Base-by-base conservation (phyloP, 2,113 vertebrate genomes). In the Psilopsiagon aurifrons region DNA sequence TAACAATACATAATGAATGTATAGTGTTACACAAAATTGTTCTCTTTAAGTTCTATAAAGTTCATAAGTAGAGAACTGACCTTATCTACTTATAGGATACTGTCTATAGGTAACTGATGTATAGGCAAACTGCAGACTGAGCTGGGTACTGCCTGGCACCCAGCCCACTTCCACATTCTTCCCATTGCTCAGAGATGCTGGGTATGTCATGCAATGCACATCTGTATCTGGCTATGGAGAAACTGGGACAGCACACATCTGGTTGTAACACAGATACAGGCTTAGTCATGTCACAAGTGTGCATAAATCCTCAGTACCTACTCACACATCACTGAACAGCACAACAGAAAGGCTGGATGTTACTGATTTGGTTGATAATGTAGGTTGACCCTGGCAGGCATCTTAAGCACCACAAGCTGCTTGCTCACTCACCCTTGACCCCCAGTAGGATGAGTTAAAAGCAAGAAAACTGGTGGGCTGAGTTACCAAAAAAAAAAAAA, bases 381-480 rank as follows among this genome's bases (percentile, higher is more conserved):
- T 84, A 37, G 9, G 6, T 90, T 59, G 44, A 73, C 12, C 23
- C 17, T 1, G 2, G 11, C 27, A 77, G 71, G 25, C 29, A 76
- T 20, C 33, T 78, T 78, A 46, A 88, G 49, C 33, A 91, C 15
- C 39, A n/a, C 17, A 18, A 11, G n/a, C 74, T 70, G 13, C 51
- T 88, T 4, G 1, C 23, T 87, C 10, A 29, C n/a, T 57, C 12
- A 9, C 4, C 10, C 14, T 8, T 0, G 10, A n/a, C 4, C 17
- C 14, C 6, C 14, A 4, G 0, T 43, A 62, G 69, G 11, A 70
- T 1, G 2, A 74, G 28, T 77, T 77, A 64, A 37, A 70, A 68
- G 8, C 31, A 59, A 59, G 16, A 73, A 86, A 64, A 86, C 19
- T 8, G 44, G 24, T 3, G 10, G 1, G 3, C 54, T 7, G 2